Base-by-base conservation (phyloP, 2,888 invertebrate genomes). In the Heliconius ismenius region DNA sequence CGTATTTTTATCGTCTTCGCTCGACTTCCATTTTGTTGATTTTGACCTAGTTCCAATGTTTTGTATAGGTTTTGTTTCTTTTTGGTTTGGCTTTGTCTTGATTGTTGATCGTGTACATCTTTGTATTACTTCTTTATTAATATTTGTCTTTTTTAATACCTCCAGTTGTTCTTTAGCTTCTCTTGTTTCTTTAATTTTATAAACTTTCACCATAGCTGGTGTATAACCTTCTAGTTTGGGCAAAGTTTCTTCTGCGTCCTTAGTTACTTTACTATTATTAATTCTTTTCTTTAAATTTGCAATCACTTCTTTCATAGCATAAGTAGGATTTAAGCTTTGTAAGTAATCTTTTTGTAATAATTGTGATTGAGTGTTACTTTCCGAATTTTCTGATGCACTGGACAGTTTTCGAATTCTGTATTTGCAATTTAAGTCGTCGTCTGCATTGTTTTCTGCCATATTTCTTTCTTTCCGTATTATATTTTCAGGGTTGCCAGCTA, bases 281-380 rank as follows among this genome's bases (percentile, higher is more conserved):
- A 89, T 85, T 85, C 95, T 95, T 77, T 95, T 96, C 82, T 95
- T 95, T 83, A 95, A 95, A 84, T 93, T 95, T 62, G 95, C 94
- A 75, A 96, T 90, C 0, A 97, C 95, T 81, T 96, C 95, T 79
- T 95, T 91, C 97, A 97, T 97, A 1, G 96, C 96, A 69, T 96
- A 95, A 1, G 97, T 97, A 0, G 96, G 96, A 83, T 95, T 95
- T 76, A 95, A 81, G n/a, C 87, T 86, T 73, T 90, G 86, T 73
- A 96, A 86, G 82, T 89, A 95, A 86, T 90, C 94, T 87, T 88
- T 92, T 81, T 91, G 94, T 80, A 90, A 84, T 43, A 91, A 81
- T 1, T 89, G 92, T 2, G 91, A 90, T 73, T 89, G 91, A 18
- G 85, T 84, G 83, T 86, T 90, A 49, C 86, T 90, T 82, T 90